Percentiles rank a stretch among this genome's conserved stretches.
These are phyloP conservation scores for Melanotus villosus DNA, from an alignment of 2,888 invertebrate genomes.

Conservation along the genomic window DNA sequence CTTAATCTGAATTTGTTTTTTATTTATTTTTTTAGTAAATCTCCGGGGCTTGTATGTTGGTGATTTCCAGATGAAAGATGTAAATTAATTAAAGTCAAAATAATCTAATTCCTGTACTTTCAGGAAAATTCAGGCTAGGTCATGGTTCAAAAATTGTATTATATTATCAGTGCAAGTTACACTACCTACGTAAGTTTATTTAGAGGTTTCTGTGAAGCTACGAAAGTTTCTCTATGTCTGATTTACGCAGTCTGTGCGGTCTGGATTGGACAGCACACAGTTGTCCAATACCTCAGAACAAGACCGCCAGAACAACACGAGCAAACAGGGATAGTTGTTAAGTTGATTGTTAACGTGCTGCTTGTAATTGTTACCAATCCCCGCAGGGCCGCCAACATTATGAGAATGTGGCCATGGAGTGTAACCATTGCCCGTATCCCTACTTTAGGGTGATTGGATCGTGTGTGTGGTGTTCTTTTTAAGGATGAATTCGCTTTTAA, in stretches of 20 bases:
- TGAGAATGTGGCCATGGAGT: conserved; percentile 49
- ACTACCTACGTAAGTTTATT: too few species aligned
- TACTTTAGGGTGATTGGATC: conserved; percentile 47
- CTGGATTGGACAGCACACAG: conserved; percentile 44
- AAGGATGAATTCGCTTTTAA: neutral
- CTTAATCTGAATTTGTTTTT: too few species aligned
- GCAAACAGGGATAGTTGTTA: conserved; percentile 44
- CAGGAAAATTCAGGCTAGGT: too few species aligned
- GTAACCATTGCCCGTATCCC: conserved; percentile 44
- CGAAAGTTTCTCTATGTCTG: conserved; percentile 19
- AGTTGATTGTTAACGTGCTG: conserved; percentile 48
- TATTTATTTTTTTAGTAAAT: too few species aligned
- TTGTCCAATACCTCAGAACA: conserved; percentile 47
- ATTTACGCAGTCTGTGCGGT: conserved; percentile 22
- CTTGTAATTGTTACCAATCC: conserved; percentile 49
- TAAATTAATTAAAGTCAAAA: too few species aligned
- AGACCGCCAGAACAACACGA: conserved; percentile 40
- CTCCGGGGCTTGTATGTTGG: too few species aligned
- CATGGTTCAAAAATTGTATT: too few species aligned
- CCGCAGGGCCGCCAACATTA: conserved; percentile 47
- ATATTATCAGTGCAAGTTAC: too few species aligned
- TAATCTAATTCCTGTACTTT: too few species aligned
- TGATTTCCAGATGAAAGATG: too few species aligned
- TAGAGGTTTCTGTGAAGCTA: conserved; percentile 11
- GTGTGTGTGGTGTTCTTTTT: neutral